Evolutionary conservation across 2,888 invertebrate species (phyloP), one percentile per base, ranked within the genome.

Genomic region (Auanema sp.): DNA sequence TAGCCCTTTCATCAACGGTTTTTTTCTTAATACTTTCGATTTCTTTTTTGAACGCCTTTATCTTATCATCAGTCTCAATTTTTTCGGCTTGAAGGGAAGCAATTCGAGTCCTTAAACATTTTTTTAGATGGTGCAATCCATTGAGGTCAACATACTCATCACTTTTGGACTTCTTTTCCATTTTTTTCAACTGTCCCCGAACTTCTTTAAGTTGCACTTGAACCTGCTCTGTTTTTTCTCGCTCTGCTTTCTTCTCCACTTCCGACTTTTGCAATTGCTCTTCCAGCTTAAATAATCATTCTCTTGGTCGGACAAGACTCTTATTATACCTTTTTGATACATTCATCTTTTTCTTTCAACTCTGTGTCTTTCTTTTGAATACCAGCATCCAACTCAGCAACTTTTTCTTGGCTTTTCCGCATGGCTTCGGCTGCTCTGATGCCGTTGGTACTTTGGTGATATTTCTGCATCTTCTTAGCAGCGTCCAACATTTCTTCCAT

Each of bases 21-120:
- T 74, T 72, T 67, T 76, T 76, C 60, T 75, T 74, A 51, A 72
- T 41, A 21, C 64, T 58, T 41, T 76, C 76, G 41, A 71, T 42
- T 24, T 76, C 74, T 52, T 69, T 72, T 47, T 61, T 62, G 16
- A 64, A n/a, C 12, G 56, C 40, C 56, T 75, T 72, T 12, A 65
- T 18, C 25, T 71, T 69, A 52, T 76, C 72, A n/a, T 76, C 76
- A 16, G 68, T 33, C 0, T 76, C 74, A 18, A 66, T 66, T 25
- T 67, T 43, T 44, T 69, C 67, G 2, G 65, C 52, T 47, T 65
- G 64, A 51, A 71, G 68, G 3, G 53, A 41, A 0, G 53, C 53
- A 4, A 67, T 66, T 2, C 67, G 65, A 21, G 58, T 71, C 54
- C 67, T 67, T 42, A 10, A 64, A 60, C 5, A 60, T 50, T 40